Percentiles rank a stretch among this genome's conserved stretches.
phyloP scores from a whole-genome alignment of 2,888 invertebrate genomes.

The Callosobruchus maculatus region DNA sequence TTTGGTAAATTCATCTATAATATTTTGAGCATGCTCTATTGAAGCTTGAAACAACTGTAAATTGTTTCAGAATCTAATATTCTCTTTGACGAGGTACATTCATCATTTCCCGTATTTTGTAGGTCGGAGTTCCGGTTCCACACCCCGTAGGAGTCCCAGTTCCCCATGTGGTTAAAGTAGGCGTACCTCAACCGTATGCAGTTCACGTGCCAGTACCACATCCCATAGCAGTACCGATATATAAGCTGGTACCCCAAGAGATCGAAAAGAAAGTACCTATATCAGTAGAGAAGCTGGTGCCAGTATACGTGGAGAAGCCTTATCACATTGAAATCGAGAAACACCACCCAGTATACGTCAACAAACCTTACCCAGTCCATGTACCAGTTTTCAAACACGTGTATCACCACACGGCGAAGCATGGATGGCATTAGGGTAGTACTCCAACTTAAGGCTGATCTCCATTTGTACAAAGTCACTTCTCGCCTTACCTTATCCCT shows the following conservation, averaged over 20 bases:
- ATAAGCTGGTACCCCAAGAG: conserved; percentile 69
- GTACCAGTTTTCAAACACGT: conserved; percentile 72
- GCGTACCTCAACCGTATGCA: conserved; percentile 72
- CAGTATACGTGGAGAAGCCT: conserved; percentile 69
- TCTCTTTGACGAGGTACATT: too few species aligned
- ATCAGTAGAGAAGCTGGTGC: conserved; percentile 69
- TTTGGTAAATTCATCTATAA: too few species aligned
- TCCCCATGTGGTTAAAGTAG: conserved; percentile 65
- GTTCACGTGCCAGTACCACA: conserved; percentile 69
- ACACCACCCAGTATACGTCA: conserved; percentile 61
- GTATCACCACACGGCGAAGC: conserved; percentile 57
- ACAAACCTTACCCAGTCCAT: conserved; percentile 71
- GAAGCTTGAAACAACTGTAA: too few species aligned
- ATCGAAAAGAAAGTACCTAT: conserved; percentile 71
- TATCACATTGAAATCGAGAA: conserved; percentile 74
- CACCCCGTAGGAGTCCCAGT: conserved; percentile 70
- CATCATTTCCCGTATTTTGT: not conserved
- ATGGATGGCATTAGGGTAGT: conserved; percentile 27
- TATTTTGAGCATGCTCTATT: too few species aligned
- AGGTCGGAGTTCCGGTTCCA: conserved; percentile 66
- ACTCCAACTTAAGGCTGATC: not conserved
- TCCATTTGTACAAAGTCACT: conserved; percentile 9
- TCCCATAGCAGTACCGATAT: conserved; percentile 69
- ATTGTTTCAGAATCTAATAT: too few species aligned
- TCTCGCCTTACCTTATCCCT: not conserved